These are phyloP conservation scores for Rhabdomys dilectus DNA, from an alignment of 2,113 vertebrate species.

Conservation along the genomic window DNA sequence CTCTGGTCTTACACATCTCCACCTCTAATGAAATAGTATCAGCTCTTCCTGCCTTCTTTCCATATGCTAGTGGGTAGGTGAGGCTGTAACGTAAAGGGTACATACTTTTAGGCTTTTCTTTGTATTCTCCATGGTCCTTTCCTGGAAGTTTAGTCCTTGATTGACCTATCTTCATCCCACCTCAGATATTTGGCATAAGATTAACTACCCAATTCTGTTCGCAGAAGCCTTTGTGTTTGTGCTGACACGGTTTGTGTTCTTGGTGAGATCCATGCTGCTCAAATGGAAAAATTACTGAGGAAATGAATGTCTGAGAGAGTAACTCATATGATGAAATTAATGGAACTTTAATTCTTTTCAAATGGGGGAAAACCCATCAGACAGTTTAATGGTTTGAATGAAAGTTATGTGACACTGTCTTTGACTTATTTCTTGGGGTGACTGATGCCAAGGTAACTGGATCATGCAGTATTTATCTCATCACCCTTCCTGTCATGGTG, in stretches of 20 bases:
- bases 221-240: not conserved
- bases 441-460: not conserved
- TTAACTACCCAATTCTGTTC: constrained; percentile 27
- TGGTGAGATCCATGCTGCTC: not conserved
- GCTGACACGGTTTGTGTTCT: not conserved
- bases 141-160: not conserved
- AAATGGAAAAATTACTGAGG: constrained; percentile 53
- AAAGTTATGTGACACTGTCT: not conserved
- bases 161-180: not conserved
- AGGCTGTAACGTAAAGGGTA: not conserved
- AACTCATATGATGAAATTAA: constrained; percentile 56
- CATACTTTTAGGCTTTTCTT: not conserved
- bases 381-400: constrained; percentile 58
- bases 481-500: not conserved
- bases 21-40: not conserved
- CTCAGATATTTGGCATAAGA: constrained; percentile 33
- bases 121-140: not conserved
- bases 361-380: constrained; percentile 38
- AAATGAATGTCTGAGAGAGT: constrained; percentile 44
- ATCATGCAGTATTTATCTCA: not conserved
- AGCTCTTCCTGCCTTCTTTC: not conserved
- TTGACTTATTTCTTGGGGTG: not conserved
- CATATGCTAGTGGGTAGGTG: not conserved
- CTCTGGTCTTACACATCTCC: not conserved
- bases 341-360: constrained; percentile 69